These are phyloP conservation scores for Napeogenes inachia DNA, from an alignment of 2,888 invertebrate species.

Conservation along the genomic window DNA sequence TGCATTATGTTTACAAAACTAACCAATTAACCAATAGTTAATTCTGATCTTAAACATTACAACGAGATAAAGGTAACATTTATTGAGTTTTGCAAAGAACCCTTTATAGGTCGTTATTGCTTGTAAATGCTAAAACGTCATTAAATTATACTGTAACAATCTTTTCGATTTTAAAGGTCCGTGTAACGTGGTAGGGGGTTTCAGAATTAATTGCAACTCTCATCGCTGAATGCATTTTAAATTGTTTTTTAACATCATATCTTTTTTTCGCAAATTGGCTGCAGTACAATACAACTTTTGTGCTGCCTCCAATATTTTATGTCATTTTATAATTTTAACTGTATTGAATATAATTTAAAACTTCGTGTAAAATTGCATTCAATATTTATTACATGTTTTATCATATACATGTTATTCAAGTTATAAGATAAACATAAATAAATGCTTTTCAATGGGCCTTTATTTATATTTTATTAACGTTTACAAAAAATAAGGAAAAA, in stretches of 20 bases:
- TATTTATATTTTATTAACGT: conserved; percentile 8
- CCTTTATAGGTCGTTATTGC: conserved; percentile 34
- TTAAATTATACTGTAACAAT: conserved; percentile 53
- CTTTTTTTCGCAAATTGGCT: conserved; percentile 15
- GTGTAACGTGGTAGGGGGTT: conserved; percentile 45
- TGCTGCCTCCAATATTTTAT: no score
- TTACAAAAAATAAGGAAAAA: background rate
- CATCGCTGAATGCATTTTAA: conserved; percentile 23
- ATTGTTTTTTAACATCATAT: conserved; percentile 12
- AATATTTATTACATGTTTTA: no score
- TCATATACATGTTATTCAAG: no score
- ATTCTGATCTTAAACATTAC: conserved; percentile 21
- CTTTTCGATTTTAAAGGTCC: conserved; percentile 44
- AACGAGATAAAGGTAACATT: conserved; percentile 19
- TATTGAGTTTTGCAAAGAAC: conserved; percentile 22
- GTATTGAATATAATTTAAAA: no score
- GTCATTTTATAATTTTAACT: no score
- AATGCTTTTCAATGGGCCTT: background rate
- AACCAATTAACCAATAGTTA: conserved; percentile 24
- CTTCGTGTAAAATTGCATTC: no score
- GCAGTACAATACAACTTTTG: background rate
- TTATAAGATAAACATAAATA: no score
- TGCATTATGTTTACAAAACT: conserved; percentile 13
- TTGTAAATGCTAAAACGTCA: conserved; percentile 52
- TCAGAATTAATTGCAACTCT: conserved; percentile 49